Percentiles rank a stretch among this genome's conserved stretches.
phyloP scores from a whole-genome alignment of 2,888 invertebrate species.

The Raillietiella orientalis region DNA sequence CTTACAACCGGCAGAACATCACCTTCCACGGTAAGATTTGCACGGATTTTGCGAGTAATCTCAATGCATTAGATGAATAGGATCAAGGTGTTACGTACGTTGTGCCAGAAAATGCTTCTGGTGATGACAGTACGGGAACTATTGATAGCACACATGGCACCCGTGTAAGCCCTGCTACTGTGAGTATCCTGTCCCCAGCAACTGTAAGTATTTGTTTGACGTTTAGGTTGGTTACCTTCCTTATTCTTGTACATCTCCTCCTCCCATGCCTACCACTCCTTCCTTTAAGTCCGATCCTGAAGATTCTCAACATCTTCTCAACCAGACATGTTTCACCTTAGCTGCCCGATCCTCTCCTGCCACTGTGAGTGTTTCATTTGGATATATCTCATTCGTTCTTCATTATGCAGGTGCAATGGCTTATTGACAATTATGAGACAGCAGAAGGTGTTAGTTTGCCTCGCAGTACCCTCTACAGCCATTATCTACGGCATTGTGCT shows the following conservation, averaged over 20 bases:
- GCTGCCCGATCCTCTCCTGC: no score
- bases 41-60: no score
- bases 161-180: constrained; percentile 65
- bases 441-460: constrained; percentile 78
- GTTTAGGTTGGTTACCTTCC: constrained; percentile 5
- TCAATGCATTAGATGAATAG: not conserved
- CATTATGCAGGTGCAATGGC: constrained; percentile 53
- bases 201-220: constrained; percentile 2
- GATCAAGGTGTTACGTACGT: constrained; percentile 11
- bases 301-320: no score
- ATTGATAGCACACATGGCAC: constrained; percentile 35
- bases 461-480: constrained; percentile 78
- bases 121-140: constrained; percentile 14
- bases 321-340: no score
- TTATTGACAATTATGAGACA: constrained; percentile 90
- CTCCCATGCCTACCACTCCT: no score
- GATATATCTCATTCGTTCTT: constrained; percentile 9
- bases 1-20: constrained; percentile 26
- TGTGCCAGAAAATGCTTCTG: constrained; percentile 14
- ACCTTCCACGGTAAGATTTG: constrained; percentile 29
- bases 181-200: constrained; percentile 18
- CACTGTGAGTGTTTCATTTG: constrained; percentile 10
- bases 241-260: constrained; percentile 10
- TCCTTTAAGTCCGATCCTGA: no score
- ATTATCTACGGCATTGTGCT: constrained; percentile 73